Evolutionary conservation across 1,140 invertebrate species (phyloP).

Genomic region (Notospermus geniculatus): DNA sequence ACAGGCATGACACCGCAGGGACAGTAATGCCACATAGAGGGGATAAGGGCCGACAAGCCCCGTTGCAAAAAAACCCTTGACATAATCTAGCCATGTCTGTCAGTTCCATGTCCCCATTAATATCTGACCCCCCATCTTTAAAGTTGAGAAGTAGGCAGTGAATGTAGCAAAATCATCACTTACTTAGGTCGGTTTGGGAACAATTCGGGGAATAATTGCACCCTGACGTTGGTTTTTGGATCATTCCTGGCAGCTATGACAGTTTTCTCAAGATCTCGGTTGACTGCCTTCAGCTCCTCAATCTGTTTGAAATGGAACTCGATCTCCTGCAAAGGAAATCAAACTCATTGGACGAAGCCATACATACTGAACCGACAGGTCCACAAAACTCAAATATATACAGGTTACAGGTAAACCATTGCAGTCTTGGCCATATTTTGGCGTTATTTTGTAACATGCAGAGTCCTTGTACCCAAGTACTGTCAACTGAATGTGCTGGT

Average conservation of each 20-base stretch:
- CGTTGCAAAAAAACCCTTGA: too few species aligned
- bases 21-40: too few species aligned
- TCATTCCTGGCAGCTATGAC: slow-evolving; percentile 37
- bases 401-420: too few species aligned
- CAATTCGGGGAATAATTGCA: slow-evolving; percentile 53
- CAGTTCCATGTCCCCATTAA: neutral
- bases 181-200: slow-evolving; percentile 46
- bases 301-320: slow-evolving; percentile 44
- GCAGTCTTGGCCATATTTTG: too few species aligned
- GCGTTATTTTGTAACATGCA: too few species aligned
- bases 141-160: too few species aligned
- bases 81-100: too few species aligned
- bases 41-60: neutral
- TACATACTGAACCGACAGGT: neutral
- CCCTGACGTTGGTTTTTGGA: slow-evolving; percentile 42
- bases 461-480: too few species aligned
- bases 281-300: slow-evolving; percentile 29
- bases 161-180: slow-evolving; percentile 17
- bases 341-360: neutral
- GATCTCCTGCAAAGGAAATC: slow-evolving; percentile 39
- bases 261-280: slow-evolving; percentile 31
- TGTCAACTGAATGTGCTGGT: too few species aligned
- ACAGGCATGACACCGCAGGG: too few species aligned
- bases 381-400: too few species aligned
- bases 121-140: neutral